Evolutionary conservation across 2,888 invertebrate genomes (phyloP).

Genomic region (Trisateles emortualis): DNA sequence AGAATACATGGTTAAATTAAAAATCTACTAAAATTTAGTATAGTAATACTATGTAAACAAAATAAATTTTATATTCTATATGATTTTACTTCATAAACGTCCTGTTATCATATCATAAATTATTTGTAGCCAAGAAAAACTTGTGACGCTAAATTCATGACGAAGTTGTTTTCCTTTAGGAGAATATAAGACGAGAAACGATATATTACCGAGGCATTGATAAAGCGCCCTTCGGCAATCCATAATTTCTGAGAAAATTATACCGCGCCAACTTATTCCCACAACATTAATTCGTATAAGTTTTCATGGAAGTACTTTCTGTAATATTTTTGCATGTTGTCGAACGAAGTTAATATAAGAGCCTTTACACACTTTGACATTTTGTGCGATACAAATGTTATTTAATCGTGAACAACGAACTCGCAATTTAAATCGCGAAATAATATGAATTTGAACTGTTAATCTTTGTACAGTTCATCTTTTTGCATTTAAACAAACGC

Average conservation of each 20-base stretch:
- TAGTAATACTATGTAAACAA: too few relatives aligned
- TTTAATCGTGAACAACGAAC: too few relatives aligned
- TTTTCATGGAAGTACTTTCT: slow-evolving; percentile 40
- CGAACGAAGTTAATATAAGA: slow-evolving; percentile 29
- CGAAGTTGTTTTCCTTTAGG: slow-evolving; percentile 56
- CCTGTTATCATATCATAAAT: slow-evolving; percentile 17
- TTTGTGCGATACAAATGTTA: too few relatives aligned
- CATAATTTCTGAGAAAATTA: slow-evolving; percentile 66
- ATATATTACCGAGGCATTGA: slow-evolving; percentile 68
- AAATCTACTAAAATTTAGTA: too few relatives aligned
- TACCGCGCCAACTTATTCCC: slow-evolving; percentile 53
- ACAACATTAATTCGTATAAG: slow-evolving; percentile 57
- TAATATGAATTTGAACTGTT: too few relatives aligned
- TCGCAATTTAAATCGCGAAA: too few relatives aligned
- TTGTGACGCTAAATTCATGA: slow-evolving; percentile 48
- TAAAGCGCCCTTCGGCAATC: slow-evolving; percentile 64
- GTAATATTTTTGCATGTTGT: slow-evolving; percentile 40
- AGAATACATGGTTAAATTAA: too few relatives aligned
- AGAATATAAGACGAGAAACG: slow-evolving; percentile 50
- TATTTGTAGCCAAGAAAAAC: slow-evolving; percentile 45
- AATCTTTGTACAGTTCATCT: too few relatives aligned
- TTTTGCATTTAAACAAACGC: too few relatives aligned
- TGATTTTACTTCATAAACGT: neutral
- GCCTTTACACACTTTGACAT: too few relatives aligned
- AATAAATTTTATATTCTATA: neutral